Conservation (phyloP, 2,888 invertebrate genomes). For the Aphidius colemani region DNA sequence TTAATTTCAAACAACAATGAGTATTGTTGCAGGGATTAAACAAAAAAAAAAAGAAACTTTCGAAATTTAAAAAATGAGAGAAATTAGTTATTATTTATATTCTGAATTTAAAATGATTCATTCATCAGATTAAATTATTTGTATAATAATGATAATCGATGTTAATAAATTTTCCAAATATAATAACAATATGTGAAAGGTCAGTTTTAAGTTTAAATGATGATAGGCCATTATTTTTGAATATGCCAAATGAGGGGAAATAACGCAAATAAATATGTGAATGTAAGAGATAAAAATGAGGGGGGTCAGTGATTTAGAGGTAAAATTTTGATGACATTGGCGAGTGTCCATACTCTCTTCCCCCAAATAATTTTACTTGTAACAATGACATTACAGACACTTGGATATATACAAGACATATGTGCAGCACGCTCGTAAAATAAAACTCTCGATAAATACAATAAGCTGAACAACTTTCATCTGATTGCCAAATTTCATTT, state of each 20-base stretch:
- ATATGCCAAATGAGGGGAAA: background rate
- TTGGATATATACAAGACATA: constrained; percentile 10
- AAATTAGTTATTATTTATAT: too few relatives aligned
- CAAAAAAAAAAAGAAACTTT: too few relatives aligned
- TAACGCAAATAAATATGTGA: background rate
- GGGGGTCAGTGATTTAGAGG: constrained; percentile 2
- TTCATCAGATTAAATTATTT: too few relatives aligned
- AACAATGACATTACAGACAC: background rate
- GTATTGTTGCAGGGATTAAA: too few relatives aligned
- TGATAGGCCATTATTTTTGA: background rate
- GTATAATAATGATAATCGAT: background rate
- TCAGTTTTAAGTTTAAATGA: too few relatives aligned
- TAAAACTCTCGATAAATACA: constrained; percentile 9
- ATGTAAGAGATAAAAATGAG: background rate
- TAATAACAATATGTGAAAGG: too few relatives aligned
- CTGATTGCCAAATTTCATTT: background rate
- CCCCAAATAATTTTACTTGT: too few relatives aligned
- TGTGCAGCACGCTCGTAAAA: constrained; percentile 18
- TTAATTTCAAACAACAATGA: too few relatives aligned
- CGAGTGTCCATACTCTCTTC: background rate
- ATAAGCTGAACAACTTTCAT: background rate
- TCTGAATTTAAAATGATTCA: too few relatives aligned
- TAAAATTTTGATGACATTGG: background rate
- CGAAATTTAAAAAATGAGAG: too few relatives aligned
- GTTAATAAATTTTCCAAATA: background rate